Evolutionary conservation across 2,888 invertebrate species (phyloP).

Genomic region (Drosophila eohydei): DNA sequence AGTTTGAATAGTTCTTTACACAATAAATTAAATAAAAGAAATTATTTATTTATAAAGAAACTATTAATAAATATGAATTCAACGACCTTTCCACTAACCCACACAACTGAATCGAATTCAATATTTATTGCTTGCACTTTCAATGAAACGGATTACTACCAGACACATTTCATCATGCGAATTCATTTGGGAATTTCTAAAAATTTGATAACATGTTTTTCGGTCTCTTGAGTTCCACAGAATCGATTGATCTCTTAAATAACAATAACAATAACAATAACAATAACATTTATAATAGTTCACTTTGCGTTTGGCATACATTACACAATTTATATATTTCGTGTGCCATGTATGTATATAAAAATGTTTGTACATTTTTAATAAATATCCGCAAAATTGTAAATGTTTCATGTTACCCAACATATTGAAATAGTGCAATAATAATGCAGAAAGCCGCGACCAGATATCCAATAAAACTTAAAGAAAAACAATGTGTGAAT

Average conservation of each 20-base stretch:
- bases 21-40: too few relatives aligned
- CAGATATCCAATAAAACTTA: slow-evolving; percentile 5
- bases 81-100: neutral
- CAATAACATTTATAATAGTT: neutral
- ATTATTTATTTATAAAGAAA: too few relatives aligned
- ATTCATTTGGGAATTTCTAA: slow-evolving; percentile 5
- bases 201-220: slow-evolving; percentile 3
- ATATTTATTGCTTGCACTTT: neutral
- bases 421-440: slow-evolving; percentile 59
- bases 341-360: neutral
- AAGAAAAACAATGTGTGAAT: slow-evolving; percentile 10
- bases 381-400: slow-evolving; percentile 36
- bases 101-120: neutral
- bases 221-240: neutral
- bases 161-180: neutral
- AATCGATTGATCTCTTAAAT: slow-evolving; percentile 31
- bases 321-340: slow-evolving; percentile 25
- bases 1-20: too few relatives aligned
- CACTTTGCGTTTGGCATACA: slow-evolving; percentile 3
- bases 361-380: slow-evolving; percentile 10
- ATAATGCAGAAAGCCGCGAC: slow-evolving; percentile 58
- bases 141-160: neutral
- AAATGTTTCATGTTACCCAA: slow-evolving; percentile 43
- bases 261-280: too few relatives aligned
- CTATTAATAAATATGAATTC: neutral